Conservation (phyloP, 2,113 vertebrate species). For the Tachysurus fulvidraco region DNA sequence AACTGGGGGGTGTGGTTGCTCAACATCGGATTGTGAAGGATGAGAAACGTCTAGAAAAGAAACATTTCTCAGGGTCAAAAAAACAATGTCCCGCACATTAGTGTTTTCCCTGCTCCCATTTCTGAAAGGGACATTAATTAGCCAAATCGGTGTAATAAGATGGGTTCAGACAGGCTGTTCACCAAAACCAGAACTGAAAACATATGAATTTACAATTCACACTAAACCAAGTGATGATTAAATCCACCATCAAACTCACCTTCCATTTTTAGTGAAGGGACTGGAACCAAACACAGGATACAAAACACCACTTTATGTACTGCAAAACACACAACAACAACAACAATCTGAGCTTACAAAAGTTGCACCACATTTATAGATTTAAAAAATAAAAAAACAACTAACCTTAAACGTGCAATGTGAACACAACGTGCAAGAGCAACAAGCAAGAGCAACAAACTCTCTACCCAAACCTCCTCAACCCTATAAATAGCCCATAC, state of each 20-base stretch:
- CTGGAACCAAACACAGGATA: conserved; percentile 53
- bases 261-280: conserved; percentile 58
- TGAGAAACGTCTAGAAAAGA: conserved; percentile 50
- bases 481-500: conserved; percentile 20
- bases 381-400: background rate
- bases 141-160: background rate
- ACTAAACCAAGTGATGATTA: background rate
- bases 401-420: conserved; percentile 54
- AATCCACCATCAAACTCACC: conserved; percentile 39
- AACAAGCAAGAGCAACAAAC: conserved; percentile 46
- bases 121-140: background rate
- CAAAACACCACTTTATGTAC: conserved; percentile 53
- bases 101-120: background rate
- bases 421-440: conserved; percentile 57
- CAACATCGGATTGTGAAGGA: conserved; percentile 58
- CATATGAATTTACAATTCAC: background rate
- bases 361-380: background rate
- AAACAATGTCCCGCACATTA: background rate
- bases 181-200: background rate
- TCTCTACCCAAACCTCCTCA: background rate
- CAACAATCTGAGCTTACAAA: too few relatives aligned
- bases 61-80: background rate
- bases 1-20: conserved; percentile 53
- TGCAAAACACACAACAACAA: conserved; percentile 9
- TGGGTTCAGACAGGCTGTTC: background rate